Percentiles rank a stretch among this genome's conserved stretches.
phyloP scores from a whole-genome alignment of 1,140 invertebrate species.

The Scaptomyza pallida region DNA sequence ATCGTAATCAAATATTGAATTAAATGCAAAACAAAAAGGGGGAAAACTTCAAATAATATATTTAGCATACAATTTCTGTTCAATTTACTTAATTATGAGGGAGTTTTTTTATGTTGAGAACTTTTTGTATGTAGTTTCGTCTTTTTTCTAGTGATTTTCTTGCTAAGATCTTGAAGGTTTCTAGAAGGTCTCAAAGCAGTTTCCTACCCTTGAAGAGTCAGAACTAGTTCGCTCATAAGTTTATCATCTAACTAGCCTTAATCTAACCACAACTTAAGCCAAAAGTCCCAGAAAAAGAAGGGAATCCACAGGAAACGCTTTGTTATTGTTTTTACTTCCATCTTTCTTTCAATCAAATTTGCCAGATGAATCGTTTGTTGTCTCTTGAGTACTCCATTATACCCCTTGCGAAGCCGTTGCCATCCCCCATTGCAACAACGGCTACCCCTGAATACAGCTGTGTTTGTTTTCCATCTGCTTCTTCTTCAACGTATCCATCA shows the following conservation, averaged over 20 bases:
- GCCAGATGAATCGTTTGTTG: slow-evolving; percentile 20
- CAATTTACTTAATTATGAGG: not conserved
- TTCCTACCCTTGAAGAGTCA: too few species aligned
- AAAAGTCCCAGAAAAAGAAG: not conserved
- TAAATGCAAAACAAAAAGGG: slow-evolving; percentile 23
- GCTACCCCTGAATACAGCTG: slow-evolving; percentile 28
- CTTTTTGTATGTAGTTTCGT: too few species aligned
- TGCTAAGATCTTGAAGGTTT: too few species aligned
- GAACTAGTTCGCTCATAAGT: not conserved
- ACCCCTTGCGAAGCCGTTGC: not conserved
- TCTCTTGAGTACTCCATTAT: not conserved
- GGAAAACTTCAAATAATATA: slow-evolving; percentile 12
- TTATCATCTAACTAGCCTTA: not conserved
- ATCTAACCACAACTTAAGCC: not conserved
- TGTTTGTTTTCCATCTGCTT: slow-evolving; percentile 34
- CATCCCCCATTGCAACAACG: not conserved
- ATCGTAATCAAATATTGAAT: slow-evolving; percentile 31
- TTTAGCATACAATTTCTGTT: slow-evolving; percentile 5
- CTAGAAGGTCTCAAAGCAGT: too few species aligned
- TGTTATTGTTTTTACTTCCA: not conserved
- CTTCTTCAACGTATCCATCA: not conserved
- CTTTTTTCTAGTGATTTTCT: too few species aligned
- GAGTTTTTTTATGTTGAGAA: too few species aligned
- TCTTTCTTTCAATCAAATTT: not conserved
- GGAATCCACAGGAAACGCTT: slow-evolving; percentile 16